These are phyloP conservation scores for Gila orcuttii DNA, from an alignment of 2,113 vertebrate species.

Conservation along the genomic window DNA sequence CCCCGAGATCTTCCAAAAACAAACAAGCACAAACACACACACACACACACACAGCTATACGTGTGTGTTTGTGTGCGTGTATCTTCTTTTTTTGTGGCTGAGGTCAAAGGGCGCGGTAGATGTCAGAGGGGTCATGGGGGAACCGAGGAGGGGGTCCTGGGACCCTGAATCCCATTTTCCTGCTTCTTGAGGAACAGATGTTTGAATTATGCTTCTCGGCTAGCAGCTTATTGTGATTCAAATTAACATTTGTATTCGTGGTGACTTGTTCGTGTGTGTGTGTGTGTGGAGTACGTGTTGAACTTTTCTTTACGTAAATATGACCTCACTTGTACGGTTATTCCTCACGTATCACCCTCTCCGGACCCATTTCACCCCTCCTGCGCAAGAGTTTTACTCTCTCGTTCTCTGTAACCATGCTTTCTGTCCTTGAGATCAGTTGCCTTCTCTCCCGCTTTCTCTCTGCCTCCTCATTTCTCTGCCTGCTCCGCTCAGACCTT, in stretches of 20 bases:
- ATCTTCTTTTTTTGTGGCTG: constrained; percentile 41
- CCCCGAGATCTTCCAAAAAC: constrained; percentile 47
- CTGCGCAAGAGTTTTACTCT: constrained; percentile 15
- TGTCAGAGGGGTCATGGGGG: constrained; percentile 49
- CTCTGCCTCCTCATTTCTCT: constrained; percentile 45
- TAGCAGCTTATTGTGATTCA: constrained; percentile 20
- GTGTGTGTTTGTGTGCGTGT: neutral
- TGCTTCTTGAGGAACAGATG: constrained; percentile 55
- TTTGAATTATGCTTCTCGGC: constrained; percentile 41
- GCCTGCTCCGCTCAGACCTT: constrained; percentile 51
- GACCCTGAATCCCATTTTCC: constrained; percentile 47
- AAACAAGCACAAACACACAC: constrained; percentile 22
- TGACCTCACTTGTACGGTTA: constrained; percentile 24
- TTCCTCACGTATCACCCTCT: constrained; percentile 28
- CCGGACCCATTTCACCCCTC: constrained; percentile 12
- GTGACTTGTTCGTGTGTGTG: neutral
- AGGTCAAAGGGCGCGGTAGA: constrained; percentile 52
- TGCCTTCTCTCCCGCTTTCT: constrained; percentile 31
- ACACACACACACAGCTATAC: neutral
- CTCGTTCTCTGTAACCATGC: constrained; percentile 13
- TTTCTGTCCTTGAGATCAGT: constrained; percentile 23
- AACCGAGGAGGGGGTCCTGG: constrained; percentile 53
- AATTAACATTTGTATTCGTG: constrained; percentile 26
- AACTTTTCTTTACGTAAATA: neutral
- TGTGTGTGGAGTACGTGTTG: neutral